A percentile compares a stretch with the other conserved stretches of the same genome.
These are phyloP conservation scores for Corvus hawaiiensis DNA, from an alignment of 2,113 vertebrate genomes.

Conservation along the genomic window DNA sequence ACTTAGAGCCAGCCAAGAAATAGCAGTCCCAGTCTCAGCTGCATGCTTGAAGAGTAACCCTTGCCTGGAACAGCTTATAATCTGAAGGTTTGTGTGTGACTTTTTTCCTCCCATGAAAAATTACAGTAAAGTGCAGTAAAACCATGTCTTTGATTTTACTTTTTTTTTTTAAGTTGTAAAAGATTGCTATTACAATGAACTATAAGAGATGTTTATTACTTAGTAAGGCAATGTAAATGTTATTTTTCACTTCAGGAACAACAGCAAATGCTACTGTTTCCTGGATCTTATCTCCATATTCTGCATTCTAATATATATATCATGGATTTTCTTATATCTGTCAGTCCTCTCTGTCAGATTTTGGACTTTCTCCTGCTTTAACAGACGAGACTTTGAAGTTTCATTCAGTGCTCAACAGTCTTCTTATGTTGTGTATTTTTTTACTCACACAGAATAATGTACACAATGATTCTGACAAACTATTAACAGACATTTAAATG, in stretches of 20 bases:
- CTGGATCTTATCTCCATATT: not conserved
- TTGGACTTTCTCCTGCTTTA: not conserved
- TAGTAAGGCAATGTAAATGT: not conserved
- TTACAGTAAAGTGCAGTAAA: not conserved
- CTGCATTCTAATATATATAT: not conserved
- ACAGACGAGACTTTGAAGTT: accelerated
- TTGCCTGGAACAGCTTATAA: not conserved
- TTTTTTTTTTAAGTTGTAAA: not conserved
- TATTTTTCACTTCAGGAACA: not conserved
- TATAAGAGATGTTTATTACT: not conserved
- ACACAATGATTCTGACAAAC: not conserved
- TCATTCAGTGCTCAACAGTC: not conserved
- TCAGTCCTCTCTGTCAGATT: not conserved
- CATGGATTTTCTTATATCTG: not conserved
- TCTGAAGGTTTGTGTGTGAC: accelerated
- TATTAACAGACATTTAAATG: not conserved
- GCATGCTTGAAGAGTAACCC: not conserved
- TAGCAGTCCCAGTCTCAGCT: not conserved
- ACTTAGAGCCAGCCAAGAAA: not conserved
- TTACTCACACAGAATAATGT: not conserved
- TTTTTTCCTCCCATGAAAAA: not conserved
- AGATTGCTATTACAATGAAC: not conserved
- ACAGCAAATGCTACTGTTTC: not conserved
- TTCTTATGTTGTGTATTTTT: not conserved
- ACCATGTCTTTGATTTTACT: not conserved